phyloP scores from a whole-genome alignment of 2,113 vertebrate genomes.

The Shinisaurus crocodilurus region DNA sequence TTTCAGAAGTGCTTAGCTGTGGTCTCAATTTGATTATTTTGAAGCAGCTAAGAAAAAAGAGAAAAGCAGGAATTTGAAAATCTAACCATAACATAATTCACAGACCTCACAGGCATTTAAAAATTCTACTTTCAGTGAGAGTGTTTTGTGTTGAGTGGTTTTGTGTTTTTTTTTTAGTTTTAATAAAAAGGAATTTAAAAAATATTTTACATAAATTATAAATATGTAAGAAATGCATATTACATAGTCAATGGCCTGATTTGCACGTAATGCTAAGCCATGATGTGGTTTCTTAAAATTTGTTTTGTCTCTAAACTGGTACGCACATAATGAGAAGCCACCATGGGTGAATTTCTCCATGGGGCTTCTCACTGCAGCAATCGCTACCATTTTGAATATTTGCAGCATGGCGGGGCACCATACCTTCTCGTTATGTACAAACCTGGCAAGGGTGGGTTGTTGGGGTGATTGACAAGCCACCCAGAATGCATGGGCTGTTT shows the following conservation, averaged over 20 bases:
- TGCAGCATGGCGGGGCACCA: too few species aligned
- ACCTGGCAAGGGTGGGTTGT: too few species aligned
- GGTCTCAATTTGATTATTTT: constrained; percentile 9
- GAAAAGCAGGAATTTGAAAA: background rate
- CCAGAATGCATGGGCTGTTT: too few species aligned
- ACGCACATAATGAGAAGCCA: too few species aligned
- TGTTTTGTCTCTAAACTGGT: too few species aligned
- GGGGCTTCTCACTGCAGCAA: too few species aligned
- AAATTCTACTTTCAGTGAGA: background rate
- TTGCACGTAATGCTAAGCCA: too few species aligned
- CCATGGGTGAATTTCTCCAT: too few species aligned
- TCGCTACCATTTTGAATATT: too few species aligned
- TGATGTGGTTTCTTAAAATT: too few species aligned
- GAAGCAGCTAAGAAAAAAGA: background rate
- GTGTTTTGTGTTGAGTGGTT: background rate
- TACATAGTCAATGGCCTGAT: background rate
- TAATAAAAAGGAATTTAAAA: background rate
- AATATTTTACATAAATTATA: background rate
- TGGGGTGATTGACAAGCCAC: too few species aligned
- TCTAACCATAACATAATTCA: background rate
- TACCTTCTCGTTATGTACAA: too few species aligned
- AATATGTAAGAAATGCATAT: background rate
- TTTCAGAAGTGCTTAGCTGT: background rate
- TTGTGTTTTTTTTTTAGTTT: background rate
- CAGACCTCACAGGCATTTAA: background rate